Base-by-base conservation (phyloP, 2,888 invertebrate genomes). In the Schizaphis graminum region DNA sequence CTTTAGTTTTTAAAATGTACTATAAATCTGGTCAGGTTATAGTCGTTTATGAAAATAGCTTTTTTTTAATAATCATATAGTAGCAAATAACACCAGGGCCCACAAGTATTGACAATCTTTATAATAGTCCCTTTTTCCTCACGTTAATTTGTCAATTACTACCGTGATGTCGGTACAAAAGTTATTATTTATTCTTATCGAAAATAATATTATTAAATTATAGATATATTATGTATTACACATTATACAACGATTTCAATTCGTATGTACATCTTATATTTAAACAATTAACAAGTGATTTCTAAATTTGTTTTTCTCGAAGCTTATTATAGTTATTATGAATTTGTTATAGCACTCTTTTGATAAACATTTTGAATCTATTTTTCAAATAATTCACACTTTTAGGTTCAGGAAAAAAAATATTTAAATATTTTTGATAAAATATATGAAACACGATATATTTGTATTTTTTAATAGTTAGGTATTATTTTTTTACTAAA, bases 241-340 rank as follows among this genome's bases (percentile, higher is more conserved):
- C 28, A 3, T 44, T 44, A 44, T n/a, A 13, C n/a, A n/a, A n/a
- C n/a, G 13, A 67, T 67, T 13, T 13, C 67, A 11, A 67, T 67
- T n/a, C 67, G n/a, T 67, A 13, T 67, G 67, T n/a, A 67, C 67
- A n/a, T n/a, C n/a, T n/a, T 67, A 67, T 67, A 67, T 67, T 67
- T 67, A n/a, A n/a, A n/a, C n/a, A 67, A 67, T 67, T 16, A n/a
- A 67, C 67, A 67, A 67, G 67, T 67, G 67, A n/a, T n/a, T n/a
- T n/a, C 67, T 13, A 67, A 67, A 67, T 0, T 67, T 47, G 13
- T 67, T 67, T n/a, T 61, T 0, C 3, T 61, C 61, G 28, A 3
- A 61, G 0, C 11, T n/a, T 67, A 67, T 67, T 67, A n/a, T 67
- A 67, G 13, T 16, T 67, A 67, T 28, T 67, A n/a, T n/a, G n/a